These are phyloP conservation scores for Trichogramma evanescens DNA, from an alignment of 2,888 invertebrate genomes.

Conservation along the genomic window DNA sequence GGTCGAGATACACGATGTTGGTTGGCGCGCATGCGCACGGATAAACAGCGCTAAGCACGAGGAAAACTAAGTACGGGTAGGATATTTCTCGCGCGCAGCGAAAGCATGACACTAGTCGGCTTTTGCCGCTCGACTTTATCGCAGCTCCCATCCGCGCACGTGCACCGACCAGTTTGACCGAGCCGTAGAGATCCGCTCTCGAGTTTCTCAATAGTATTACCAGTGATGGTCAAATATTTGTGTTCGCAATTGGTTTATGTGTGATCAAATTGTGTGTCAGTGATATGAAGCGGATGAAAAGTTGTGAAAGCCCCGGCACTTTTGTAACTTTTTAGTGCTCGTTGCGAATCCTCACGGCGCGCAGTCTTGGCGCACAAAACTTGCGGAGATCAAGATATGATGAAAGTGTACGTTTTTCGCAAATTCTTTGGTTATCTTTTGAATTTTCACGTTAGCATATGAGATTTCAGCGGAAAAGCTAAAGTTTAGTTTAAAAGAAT, in stretches of 20 bases:
- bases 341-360: no score
- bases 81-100: conserved; percentile 30
- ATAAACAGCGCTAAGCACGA: conserved; percentile 27
- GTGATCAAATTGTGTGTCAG: not conserved
- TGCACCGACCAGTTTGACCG: no score
- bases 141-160: no score
- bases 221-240: not conserved
- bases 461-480: no score
- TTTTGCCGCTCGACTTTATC: conserved; percentile 25
- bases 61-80: conserved; percentile 31
- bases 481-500: no score
- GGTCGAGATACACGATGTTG: conserved; percentile 1
- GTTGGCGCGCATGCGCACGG: conserved; percentile 37
- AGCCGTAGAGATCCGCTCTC: no score
- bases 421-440: not conserved
- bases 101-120: conserved; percentile 32
- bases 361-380: no score
- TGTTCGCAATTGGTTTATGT: not conserved
- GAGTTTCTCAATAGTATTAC: no score
- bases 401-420: not conserved
- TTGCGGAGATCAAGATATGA: not conserved
- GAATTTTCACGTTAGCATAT: no score
- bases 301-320: no score
- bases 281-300: not conserved
- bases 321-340: no score